Base-by-base conservation (phyloP, 1,140 invertebrate species). In the Drosophila baimaii region DNA sequence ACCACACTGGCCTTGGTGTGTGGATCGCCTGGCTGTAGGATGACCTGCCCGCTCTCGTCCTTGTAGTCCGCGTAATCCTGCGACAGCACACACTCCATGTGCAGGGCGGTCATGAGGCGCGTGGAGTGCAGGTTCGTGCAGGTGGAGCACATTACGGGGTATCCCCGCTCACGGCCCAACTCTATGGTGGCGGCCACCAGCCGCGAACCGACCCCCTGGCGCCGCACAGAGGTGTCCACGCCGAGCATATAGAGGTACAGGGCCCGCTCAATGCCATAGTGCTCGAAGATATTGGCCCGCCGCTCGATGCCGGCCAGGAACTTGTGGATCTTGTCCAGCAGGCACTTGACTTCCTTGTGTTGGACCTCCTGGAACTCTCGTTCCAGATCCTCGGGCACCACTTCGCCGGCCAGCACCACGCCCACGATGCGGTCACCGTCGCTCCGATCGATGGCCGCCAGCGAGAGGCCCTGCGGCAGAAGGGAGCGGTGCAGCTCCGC, bases 291-390 rank as follows among this genome's bases (percentile, higher is more conserved):
- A 19, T 84, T 64, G 5, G 84, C 69, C 6, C 64, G 51, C 15
- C 21, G 13, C 37, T 88, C 81, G 6, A 88, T 31, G 1, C 63
- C 31, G 8, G 77, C 44, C 15, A 88, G 57, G 8, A 89, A 65
- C 19, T 73, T 71, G 37, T 83, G 61, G 17, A 84, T 69, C n/a
- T 88, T 75, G n/a, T 82, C 69, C 9, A 79, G 33, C 2, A 82
- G 39, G 1, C 9, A 35, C 21, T 23, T 51, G 12, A 47, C 62
- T 21, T 58, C 44, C 15, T 43, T 56, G n/a, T 69, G 46, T 9
- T 62, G 47, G 8, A 23, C 51, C 19, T 80, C 63, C 8, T 12
- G n/a, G 49, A 52, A 89, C 9, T 69, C 74, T n/a, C 59, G 19
- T 15, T 89, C 80, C 44, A 89, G 12, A 3, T 89, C 77, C 8